A percentile compares a stretch with the other conserved stretches of the same genome.
Evolutionary conservation across 2,888 invertebrate species (phyloP).

Genomic region (Drosophila atripex): DNA sequence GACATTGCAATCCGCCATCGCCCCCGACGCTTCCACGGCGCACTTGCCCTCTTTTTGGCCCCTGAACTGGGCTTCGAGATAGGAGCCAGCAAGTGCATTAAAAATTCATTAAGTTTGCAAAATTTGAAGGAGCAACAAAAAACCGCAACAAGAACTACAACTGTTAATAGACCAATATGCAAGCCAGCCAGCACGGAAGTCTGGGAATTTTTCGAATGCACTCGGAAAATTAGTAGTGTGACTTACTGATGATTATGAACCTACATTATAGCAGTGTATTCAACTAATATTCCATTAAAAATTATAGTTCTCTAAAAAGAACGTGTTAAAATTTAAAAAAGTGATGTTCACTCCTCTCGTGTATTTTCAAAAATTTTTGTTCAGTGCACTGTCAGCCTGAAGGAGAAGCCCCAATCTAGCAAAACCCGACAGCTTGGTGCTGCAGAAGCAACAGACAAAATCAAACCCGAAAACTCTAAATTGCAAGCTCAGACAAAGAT

Average conservation of each 20-base stretch:
- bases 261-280: too few species aligned
- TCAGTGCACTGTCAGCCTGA: not conserved
- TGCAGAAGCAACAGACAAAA: conserved; percentile 52
- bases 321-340: too few species aligned
- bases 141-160: conserved; percentile 66
- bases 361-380: not conserved
- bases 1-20: conserved; percentile 63
- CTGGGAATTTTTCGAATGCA: conserved; percentile 70
- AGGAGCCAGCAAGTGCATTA: conserved; percentile 79
- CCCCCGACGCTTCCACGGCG: conserved; percentile 24
- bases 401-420: conserved; percentile 4
- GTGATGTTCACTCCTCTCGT: too few species aligned
- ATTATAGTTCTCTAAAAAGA: too few species aligned
- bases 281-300: too few species aligned
- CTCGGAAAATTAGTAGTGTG: conserved; percentile 1
- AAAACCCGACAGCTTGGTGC: conserved; percentile 2
- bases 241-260: too few species aligned
- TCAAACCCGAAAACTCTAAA: conserved; percentile 67
- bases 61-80: conserved; percentile 26
- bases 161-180: conserved; percentile 81
- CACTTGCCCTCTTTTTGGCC: conserved; percentile 55
- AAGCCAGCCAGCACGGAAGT: conserved; percentile 45
- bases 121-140: conserved; percentile 75
- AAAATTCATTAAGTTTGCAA: conserved; percentile 83
- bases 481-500: conserved; percentile 56